Conservation (phyloP, 2,797 vertebrate genomes). For the Discoglossus pictus region DNA sequence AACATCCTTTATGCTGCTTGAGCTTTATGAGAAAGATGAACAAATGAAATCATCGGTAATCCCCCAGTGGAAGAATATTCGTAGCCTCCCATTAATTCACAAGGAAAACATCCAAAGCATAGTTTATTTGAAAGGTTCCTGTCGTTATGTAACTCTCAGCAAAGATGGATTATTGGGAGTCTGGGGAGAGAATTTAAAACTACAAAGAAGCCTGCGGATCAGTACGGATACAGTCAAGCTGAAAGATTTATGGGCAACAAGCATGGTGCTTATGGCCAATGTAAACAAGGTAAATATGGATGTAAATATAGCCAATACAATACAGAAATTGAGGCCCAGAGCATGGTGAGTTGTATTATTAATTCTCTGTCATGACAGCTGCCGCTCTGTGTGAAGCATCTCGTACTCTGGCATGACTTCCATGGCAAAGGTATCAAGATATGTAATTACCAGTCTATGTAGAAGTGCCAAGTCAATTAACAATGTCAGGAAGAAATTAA, state of each 20-base stretch:
- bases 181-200: constrained; percentile 74
- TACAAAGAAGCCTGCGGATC: constrained; percentile 70
- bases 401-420: neutral
- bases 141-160: constrained; percentile 77
- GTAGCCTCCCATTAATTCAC: constrained; percentile 71
- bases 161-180: constrained; percentile 74
- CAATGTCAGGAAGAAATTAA: constrained; percentile 37
- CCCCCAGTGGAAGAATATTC: constrained; percentile 73
- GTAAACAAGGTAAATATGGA: constrained; percentile 74
- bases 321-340: neutral
- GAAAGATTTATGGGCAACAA: constrained; percentile 84
- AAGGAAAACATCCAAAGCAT: constrained; percentile 78
- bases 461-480: constrained; percentile 33
- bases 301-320: constrained; percentile 34
- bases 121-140: constrained; percentile 70
- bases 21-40: constrained; percentile 78
- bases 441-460: constrained; percentile 27
- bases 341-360: constrained; percentile 21
- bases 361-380: constrained; percentile 12
- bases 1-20: constrained; percentile 75
- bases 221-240: constrained; percentile 71
- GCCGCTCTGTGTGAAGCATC: neutral
- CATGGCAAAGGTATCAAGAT: constrained; percentile 15
- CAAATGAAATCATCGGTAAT: constrained; percentile 57
- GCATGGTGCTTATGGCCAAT: constrained; percentile 75